Percentiles rank a stretch among this genome's conserved stretches.
Evolutionary conservation across 2,113 vertebrate species (phyloP).

Genomic region (Brachyhypopomus gauderio): DNA sequence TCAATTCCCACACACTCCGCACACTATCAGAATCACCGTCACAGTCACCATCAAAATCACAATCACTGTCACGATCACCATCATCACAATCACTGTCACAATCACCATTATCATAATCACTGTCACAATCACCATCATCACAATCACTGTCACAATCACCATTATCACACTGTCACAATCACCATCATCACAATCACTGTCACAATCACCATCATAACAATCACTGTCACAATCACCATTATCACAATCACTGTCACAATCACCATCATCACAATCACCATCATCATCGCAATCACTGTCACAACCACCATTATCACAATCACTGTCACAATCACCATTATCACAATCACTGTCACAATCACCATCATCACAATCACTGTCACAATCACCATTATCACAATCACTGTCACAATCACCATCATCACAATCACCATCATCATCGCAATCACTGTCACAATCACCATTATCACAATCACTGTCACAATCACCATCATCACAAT

Average conservation of each 20-base stretch:
- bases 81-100: neutral
- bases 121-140: too few species aligned
- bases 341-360: too few species aligned
- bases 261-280: neutral
- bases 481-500: too few species aligned
- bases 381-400: neutral
- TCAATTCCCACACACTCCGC: constrained; percentile 17
- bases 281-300: too few species aligned
- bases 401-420: too few species aligned
- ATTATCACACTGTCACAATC: too few species aligned
- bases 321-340: neutral
- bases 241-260: neutral
- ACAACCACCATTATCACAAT: neutral
- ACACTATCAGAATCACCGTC: neutral
- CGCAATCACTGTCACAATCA: constrained; percentile 7
- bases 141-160: neutral
- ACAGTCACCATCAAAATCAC: too few species aligned
- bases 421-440: too few species aligned
- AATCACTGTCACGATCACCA: too few species aligned
- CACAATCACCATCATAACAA: constrained; percentile 4
- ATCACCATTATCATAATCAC: too few species aligned
- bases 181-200: neutral
- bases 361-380: neutral
- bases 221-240: too few species aligned
- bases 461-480: too few species aligned